Evolutionary conservation across 2,797 vertebrate species (phyloP).

Genomic region (Liparis tanakae): DNA sequence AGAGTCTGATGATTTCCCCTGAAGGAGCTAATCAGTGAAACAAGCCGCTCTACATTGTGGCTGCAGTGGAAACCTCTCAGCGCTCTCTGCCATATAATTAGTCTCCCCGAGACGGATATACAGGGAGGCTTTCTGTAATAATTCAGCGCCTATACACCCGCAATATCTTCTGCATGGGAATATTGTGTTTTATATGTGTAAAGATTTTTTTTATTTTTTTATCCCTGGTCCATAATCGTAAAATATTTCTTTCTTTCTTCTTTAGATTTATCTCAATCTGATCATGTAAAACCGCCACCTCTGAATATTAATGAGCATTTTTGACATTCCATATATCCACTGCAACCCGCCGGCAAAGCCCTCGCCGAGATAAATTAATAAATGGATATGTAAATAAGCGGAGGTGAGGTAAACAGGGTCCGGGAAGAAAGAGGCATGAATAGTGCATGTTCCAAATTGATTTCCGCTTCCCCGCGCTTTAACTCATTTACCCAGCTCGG

Average conservation of each 20-base stretch:
- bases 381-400: constrained; percentile 68
- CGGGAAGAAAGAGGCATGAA: constrained; percentile 37
- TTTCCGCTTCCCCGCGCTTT: constrained; percentile 57
- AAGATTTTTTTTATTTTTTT: background rate
- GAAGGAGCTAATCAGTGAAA: constrained; percentile 21
- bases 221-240: constrained; percentile 2
- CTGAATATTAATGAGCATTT: constrained; percentile 69
- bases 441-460: constrained; percentile 56
- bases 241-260: constrained; percentile 10
- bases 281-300: constrained; percentile 30
- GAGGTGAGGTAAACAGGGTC: constrained; percentile 58
- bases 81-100: constrained; percentile 7
- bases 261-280: constrained; percentile 22
- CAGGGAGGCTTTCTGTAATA: constrained; percentile 7
- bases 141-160: constrained; percentile 1
- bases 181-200: constrained; percentile 2
- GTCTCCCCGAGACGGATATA: background rate
- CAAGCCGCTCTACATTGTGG: background rate
- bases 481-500: constrained; percentile 55
- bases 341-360: constrained; percentile 29
- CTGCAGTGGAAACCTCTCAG: constrained; percentile 5
- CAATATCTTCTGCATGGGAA: background rate
- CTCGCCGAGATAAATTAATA: constrained; percentile 62
- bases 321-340: constrained; percentile 52
- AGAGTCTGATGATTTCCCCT: constrained; percentile 1